Conservation (phyloP, 2,113 vertebrate species). For the Erpornis zantholeuca region DNA sequence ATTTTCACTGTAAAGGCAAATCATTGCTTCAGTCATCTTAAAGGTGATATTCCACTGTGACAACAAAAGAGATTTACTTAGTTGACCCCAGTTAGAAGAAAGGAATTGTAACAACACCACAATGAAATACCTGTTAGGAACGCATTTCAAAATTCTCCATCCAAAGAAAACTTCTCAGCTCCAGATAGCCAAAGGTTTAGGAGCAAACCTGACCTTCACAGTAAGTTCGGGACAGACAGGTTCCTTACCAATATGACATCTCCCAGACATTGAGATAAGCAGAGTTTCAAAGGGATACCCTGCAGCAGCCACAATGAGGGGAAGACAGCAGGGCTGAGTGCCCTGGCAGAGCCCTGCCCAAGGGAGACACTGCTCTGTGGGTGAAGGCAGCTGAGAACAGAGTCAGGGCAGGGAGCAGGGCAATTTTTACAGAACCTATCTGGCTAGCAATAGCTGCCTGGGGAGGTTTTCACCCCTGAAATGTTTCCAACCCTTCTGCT, state of each 20-base stretch:
- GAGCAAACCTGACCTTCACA: not conserved
- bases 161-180: not conserved
- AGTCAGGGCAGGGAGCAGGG: not conserved
- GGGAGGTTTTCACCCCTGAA: not conserved
- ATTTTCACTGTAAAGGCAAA: not conserved
- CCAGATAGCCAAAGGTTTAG: not conserved
- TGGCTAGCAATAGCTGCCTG: not conserved
- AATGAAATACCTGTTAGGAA: not conserved
- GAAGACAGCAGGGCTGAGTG: not conserved
- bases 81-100: not conserved
- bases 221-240: not conserved
- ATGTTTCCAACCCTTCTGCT: not conserved
- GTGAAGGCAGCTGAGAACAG: not conserved
- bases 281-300: not conserved
- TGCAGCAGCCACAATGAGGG: not conserved
- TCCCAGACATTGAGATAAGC: not conserved
- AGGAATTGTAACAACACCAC: not conserved
- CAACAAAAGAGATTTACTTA: not conserved
- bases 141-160: not conserved
- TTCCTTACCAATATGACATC: not conserved
- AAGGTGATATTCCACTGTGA: not conserved
- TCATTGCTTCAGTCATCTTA: not conserved
- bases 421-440: not conserved
- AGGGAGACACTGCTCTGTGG: not conserved
- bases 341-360: not conserved